Conservation (phyloP, 2,888 invertebrate genomes). For the Lithophane ornitopus region DNA sequence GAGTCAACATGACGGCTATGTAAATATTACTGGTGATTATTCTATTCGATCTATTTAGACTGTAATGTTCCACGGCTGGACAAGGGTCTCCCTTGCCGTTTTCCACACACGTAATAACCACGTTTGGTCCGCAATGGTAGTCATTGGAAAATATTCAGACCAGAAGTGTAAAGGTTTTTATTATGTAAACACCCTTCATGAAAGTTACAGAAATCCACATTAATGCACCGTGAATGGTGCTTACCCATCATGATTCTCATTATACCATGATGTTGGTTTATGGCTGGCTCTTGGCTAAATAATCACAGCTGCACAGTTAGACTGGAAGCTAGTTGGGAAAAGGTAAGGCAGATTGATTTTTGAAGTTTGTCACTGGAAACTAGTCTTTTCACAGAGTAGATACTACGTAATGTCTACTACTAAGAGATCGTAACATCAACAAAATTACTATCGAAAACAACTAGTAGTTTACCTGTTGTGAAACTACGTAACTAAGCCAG, state of each 20-base stretch:
- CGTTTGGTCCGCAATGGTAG: too few species aligned
- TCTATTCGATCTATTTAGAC: too few species aligned
- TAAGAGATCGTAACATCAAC: slow-evolving; percentile 10
- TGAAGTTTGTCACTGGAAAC: background rate
- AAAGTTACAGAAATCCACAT: background rate
- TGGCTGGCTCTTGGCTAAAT: background rate
- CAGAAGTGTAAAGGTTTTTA: background rate
- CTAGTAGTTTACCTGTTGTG: slow-evolving; percentile 44
- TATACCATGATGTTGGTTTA: background rate
- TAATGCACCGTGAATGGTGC: background rate
- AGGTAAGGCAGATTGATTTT: too few species aligned
- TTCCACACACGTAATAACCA: too few species aligned
- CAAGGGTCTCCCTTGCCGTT: too few species aligned
- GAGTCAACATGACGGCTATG: too few species aligned
- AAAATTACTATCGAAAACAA: slow-evolving; percentile 22
- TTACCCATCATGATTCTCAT: background rate
- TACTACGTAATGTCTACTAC: background rate
- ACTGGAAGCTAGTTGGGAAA: too few species aligned
- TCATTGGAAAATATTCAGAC: background rate
- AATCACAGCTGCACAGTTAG: too few species aligned
- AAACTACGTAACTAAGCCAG: slow-evolving; percentile 22
- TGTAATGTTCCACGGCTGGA: too few species aligned
- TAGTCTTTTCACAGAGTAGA: background rate
- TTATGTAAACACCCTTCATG: background rate
- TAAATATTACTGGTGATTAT: background rate